Conservation (phyloP, 2,113 vertebrate genomes). For the Lanius ludovicianus region DNA sequence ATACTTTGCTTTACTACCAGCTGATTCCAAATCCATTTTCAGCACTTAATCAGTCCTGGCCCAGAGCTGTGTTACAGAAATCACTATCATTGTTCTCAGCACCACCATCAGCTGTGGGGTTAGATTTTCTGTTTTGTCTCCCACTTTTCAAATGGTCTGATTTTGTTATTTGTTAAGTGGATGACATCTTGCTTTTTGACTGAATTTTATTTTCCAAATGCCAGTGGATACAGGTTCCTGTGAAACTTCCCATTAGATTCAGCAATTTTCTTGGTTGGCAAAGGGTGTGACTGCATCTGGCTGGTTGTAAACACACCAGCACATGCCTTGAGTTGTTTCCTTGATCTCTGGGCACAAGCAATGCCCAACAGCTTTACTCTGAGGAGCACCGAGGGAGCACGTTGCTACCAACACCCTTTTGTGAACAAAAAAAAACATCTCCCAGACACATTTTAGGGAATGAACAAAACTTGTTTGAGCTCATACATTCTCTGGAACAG, state of each 20-base stretch:
- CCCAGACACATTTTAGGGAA: rapidly evolving
- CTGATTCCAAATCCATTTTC: conserved; percentile 29
- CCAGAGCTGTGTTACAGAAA: neutral
- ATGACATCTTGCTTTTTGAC: neutral
- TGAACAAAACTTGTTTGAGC: neutral
- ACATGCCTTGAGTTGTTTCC: neutral
- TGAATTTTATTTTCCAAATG: neutral
- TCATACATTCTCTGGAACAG: neutral
- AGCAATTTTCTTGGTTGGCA: neutral
- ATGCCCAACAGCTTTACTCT: neutral
- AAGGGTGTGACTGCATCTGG: neutral
- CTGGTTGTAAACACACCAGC: neutral
- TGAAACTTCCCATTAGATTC: neutral
- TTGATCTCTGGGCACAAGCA: neutral
- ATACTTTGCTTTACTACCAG: neutral
- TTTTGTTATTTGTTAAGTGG: neutral
- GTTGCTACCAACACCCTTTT: neutral
- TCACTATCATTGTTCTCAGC: neutral
- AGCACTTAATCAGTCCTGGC: neutral
- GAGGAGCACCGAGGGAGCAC: neutral
- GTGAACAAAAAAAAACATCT: neutral
- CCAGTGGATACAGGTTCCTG: neutral
- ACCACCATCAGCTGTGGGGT: neutral
- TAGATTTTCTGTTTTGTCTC: neutral
- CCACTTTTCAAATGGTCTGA: neutral